Base-by-base conservation (phyloP, 2,113 vertebrate genomes). In the Protomyctophum bolini region DNA sequence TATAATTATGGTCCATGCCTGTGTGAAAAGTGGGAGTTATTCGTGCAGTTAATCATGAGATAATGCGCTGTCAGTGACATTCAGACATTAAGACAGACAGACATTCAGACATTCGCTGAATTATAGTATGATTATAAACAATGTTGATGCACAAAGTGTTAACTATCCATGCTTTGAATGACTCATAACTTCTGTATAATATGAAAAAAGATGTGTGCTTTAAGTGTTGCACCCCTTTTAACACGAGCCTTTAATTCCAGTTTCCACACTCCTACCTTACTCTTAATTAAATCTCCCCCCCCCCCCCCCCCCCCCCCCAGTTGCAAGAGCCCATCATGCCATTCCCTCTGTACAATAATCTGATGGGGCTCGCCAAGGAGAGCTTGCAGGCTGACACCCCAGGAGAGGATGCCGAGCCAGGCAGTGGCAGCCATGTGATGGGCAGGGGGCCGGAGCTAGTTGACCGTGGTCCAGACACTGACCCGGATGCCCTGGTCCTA, bases 291-390 rank as follows among this genome's bases (percentile, higher is more conserved):
- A 41, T 41, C 8, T 21, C 21, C 51, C 9, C n/a, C 10, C 51
- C 29, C 15, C 52, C 28, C 29, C 11, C 63, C 41, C 63, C 6
- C 68, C 2, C 8, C 64, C 41, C 8, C 6, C 89, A 99, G 98
- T 93, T 99, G 61, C 98, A 97, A 0, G 97, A 99, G 87, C 98
- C 98, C 0, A 91, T 99, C 8, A 91, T 99, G 90, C 94, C 92
- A 0, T 99, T 98, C 89, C 92, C 90, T 6, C 73, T 97, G 45
- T 99, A 99, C 91, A 95, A 98, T 10, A 92, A 85, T 64, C 92
- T 99, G 15, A 96, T 99, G 95, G 97, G 97, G 2, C 83, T 98
- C 87, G 97, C 97, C 70, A 99, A 99, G 83, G 98, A 99, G 76
- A 98, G 93, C 77, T 67, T 97, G 67, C 94, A 96, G 6, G 88